Conservation (phyloP, 2,113 vertebrate species). For the Tenebrosternarchus preto region DNA sequence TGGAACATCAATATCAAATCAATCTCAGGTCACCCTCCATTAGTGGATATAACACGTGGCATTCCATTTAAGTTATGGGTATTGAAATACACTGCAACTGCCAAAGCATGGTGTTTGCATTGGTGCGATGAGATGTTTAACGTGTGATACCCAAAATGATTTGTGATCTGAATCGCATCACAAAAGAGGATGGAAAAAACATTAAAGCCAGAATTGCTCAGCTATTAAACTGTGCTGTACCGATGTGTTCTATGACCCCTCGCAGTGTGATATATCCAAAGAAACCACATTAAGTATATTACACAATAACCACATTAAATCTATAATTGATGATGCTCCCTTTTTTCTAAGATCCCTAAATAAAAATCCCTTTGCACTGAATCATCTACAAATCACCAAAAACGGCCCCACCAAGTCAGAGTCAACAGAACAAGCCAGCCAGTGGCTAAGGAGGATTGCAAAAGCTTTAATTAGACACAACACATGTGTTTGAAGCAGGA, state of each 20-base stretch:
- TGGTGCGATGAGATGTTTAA: neutral
- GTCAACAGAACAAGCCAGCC: constrained; percentile 33
- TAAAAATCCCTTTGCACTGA: no score
- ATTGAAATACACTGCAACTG: neutral
- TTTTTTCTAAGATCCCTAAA: neutral
- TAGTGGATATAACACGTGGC: constrained; percentile 32
- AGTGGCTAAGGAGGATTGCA: constrained; percentile 56
- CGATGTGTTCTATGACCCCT: neutral
- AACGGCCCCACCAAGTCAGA: constrained; percentile 20
- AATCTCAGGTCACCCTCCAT: constrained; percentile 11
- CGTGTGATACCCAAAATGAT: neutral
- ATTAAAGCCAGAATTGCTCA: neutral
- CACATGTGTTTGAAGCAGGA: constrained; percentile 62
- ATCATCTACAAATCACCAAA: neutral
- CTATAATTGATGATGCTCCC: neutral
- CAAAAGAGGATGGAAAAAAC: neutral
- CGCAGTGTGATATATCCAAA: neutral
- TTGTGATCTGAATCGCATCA: neutral
- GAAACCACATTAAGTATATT: neutral
- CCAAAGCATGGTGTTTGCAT: neutral
- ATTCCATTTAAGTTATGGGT: neutral
- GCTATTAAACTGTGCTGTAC: neutral
- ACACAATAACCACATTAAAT: no score
- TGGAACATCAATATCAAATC: constrained; percentile 46
- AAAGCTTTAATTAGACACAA: constrained; percentile 56